A percentile compares a stretch with the other conserved stretches of the same genome.
These are phyloP conservation scores for Drosophila lutescens DNA, from an alignment of 2,888 invertebrate genomes.

Conservation along the genomic window DNA sequence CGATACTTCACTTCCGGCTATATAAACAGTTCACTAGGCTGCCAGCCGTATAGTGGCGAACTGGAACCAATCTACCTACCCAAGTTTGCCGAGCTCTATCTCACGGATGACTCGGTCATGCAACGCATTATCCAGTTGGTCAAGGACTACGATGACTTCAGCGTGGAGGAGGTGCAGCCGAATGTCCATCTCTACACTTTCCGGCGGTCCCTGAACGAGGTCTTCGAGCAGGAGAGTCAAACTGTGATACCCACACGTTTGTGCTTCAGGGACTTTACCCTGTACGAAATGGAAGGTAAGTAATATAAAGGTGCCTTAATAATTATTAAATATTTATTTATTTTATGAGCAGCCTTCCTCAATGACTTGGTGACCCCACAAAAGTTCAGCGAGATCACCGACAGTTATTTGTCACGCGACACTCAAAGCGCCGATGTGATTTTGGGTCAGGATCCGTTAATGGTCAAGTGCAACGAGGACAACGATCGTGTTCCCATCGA, in stretches of 20 bases:
- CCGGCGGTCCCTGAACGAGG: slow-evolving; percentile 55
- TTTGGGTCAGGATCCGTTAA: neutral
- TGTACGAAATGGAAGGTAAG: slow-evolving; percentile 60
- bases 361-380: slow-evolving; percentile 59
- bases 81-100: slow-evolving; percentile 64
- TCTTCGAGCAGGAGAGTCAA: slow-evolving; percentile 60
- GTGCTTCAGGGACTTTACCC: slow-evolving; percentile 80
- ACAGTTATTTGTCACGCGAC: neutral
- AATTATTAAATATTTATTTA: too few species aligned
- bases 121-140: slow-evolving; percentile 66
- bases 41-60: slow-evolving; percentile 2
- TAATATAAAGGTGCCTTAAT: neutral
- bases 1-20: slow-evolving; percentile 47
- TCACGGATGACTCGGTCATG: slow-evolving; percentile 61
- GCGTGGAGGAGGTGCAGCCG: slow-evolving; percentile 54
- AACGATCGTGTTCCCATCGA: slow-evolving; percentile 37
- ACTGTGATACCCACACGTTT: slow-evolving; percentile 70
- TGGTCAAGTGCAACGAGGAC: slow-evolving; percentile 16
- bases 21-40: slow-evolving; percentile 1
- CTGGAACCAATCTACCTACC: slow-evolving; percentile 57
- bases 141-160: slow-evolving; percentile 57
- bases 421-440: slow-evolving; percentile 5
- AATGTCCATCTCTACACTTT: slow-evolving; percentile 65
- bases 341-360: slow-evolving; percentile 46
- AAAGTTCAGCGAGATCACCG: slow-evolving; percentile 33